Evolutionary conservation across 2,888 invertebrate species (phyloP).

Genomic region (Lycocerus yunnanus): DNA sequence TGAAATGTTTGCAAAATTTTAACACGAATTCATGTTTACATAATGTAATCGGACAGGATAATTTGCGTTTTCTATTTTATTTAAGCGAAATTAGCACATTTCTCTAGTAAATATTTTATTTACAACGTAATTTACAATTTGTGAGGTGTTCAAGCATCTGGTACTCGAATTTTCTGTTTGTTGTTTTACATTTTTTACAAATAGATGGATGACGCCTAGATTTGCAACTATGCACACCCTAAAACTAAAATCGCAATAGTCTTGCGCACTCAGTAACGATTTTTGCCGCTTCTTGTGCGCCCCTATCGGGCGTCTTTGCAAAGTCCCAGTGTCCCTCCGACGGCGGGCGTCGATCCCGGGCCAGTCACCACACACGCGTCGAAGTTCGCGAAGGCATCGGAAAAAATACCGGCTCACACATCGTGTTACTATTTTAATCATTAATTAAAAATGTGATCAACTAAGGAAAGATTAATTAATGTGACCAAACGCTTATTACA

Average conservation of each 20-base stretch:
- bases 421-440: conserved; percentile 15
- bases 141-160: not conserved
- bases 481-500: not conserved
- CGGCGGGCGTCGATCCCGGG: conserved; percentile 53
- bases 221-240: conserved; percentile 30
- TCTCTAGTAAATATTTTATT: not conserved
- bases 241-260: conserved; percentile 28
- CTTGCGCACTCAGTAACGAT: conserved; percentile 56
- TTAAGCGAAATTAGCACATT: not conserved
- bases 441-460: conserved; percentile 3
- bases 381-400: conserved; percentile 41
- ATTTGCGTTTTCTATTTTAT: not conserved
- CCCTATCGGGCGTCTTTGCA: conserved; percentile 43
- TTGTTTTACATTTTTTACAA: conserved; percentile 6
- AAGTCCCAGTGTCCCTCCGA: conserved; percentile 52
- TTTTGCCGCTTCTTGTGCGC: conserved; percentile 49
- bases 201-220: conserved; percentile 10
- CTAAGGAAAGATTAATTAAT: conserved; percentile 6
- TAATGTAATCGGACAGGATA: not conserved
- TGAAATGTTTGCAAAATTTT: not conserved
- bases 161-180: not conserved
- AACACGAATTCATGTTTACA: not conserved
- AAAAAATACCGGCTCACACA: conserved; percentile 21
- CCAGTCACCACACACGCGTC: conserved; percentile 50
- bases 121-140: not conserved